These are phyloP conservation scores for Acleris cristana DNA, from an alignment of 2,888 invertebrate genomes.

Conservation along the genomic window DNA sequence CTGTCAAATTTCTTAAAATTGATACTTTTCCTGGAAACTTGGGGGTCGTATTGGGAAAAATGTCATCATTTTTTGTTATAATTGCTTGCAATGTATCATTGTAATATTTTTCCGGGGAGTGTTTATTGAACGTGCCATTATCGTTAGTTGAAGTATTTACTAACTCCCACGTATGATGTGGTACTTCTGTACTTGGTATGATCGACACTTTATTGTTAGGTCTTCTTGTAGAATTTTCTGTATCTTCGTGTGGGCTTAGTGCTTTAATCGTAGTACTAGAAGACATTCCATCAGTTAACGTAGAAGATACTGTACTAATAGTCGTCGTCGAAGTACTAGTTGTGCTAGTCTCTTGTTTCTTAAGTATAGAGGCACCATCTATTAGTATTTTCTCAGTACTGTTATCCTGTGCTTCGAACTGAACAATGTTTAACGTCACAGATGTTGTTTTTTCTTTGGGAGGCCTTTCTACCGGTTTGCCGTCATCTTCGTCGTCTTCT, in stretches of 20 bases:
- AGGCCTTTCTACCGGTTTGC: conserved; percentile 72
- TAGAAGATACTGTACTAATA: conserved; percentile 40
- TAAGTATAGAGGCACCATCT: conserved; percentile 77
- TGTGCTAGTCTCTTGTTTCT: conserved; percentile 59
- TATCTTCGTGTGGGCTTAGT: conserved; percentile 43
- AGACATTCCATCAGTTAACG: conserved; percentile 24
- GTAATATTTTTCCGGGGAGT: conserved; percentile 81
- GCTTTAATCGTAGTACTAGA: conserved; percentile 38
- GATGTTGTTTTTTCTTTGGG: conserved; percentile 79
- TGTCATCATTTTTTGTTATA: conserved; percentile 82
- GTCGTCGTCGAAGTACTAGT: conserved; percentile 44
- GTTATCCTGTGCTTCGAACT: conserved; percentile 64
- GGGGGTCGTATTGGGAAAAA: conserved; percentile 73
- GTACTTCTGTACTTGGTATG: conserved; percentile 70
- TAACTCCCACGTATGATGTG: conserved; percentile 83
- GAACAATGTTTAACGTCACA: conserved; percentile 69
- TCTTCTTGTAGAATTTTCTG: conserved; percentile 69
- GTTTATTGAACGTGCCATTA: conserved; percentile 67
- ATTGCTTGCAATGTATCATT: conserved; percentile 86
- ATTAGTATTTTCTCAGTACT: conserved; percentile 71
- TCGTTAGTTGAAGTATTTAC: conserved; percentile 80
- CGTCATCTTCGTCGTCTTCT: conserved; percentile 62
- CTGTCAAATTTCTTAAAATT: conserved; percentile 84
- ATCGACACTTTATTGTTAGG: conserved; percentile 78
- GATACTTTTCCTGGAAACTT: conserved; percentile 73